Evolutionary conservation across 2,113 vertebrate genomes (phyloP), one percentile per base, ranked within the genome.

Genomic region (Amphilophus citrinellus): DNA sequence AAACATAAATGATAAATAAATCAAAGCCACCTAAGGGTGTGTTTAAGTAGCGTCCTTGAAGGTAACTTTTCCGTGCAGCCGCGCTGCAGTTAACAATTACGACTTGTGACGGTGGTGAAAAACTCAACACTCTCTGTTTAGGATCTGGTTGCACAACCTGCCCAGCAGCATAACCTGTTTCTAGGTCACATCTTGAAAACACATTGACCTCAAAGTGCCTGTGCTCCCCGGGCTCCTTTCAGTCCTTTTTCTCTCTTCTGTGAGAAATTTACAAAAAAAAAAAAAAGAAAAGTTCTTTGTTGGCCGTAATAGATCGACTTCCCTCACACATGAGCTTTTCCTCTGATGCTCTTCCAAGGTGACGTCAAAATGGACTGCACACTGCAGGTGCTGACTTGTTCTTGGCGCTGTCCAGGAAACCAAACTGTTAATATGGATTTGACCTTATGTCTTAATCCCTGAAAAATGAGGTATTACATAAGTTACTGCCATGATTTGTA

Each of bases 111-210:
- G 57, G 60, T 11, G 57, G 62, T 65, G 82, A 73, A 73, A 24
- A 20, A 58, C 24, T 73, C 79, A 42, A 39, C 79, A 75, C 47
- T 76, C 78, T 50, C 35, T 3, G 6, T 75, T 80, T 39, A 47
- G 65, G 77, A 86, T 88, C 56, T 68, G 61, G 81, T 91, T 89
- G 61, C 91, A 79, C 60, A 91, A 87, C 79, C 80, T 86, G 76
- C 61, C 4, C 87, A 82, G 82, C 68, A 73, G 47, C 32, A n/a
- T 56, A 73, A 73, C 68, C 68, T 35, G 80, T 92, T 94, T 93
- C 87, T 93, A 85, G 90, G 82, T 86, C 91, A 92, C 90, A 91
- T 91, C 85, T 91, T 93, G 87, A 92, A 76, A 92, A 89, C 87
- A 86, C 87, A 93, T 91, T 95, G 81, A 88, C 76, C 77, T 82